phyloP scores from a whole-genome alignment of 1,140 invertebrate species.

The Drosophila repleta region DNA sequence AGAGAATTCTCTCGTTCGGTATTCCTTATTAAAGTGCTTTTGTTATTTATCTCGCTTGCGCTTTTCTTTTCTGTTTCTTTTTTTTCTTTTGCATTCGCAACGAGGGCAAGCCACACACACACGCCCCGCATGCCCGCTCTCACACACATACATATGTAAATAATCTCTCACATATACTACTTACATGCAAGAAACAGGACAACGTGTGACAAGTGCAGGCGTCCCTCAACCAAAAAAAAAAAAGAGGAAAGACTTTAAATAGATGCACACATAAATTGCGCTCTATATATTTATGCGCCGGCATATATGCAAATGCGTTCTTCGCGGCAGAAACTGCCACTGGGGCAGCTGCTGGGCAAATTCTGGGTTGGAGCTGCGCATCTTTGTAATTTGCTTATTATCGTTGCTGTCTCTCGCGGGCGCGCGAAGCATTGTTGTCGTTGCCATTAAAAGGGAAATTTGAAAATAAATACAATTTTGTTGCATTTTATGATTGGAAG shows the following conservation, averaged over 20 bases:
- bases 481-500: constrained; percentile 29
- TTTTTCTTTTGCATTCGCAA: constrained; percentile 67
- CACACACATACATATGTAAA: constrained; percentile 45
- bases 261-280: constrained; percentile 75
- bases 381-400: constrained; percentile 69
- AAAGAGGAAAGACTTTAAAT: constrained; percentile 54
- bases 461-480: constrained; percentile 29
- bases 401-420: constrained; percentile 23
- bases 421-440: constrained; percentile 23
- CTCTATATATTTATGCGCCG: constrained; percentile 74
- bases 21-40: constrained; percentile 6
- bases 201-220: constrained; percentile 79
- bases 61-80: constrained; percentile 21
- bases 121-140: constrained; percentile 5
- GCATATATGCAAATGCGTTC: constrained; percentile 65
- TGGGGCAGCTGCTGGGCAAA: neutral
- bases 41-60: constrained; percentile 76
- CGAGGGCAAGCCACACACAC: constrained; percentile 66
- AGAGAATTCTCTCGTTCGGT: neutral
- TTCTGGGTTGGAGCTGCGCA: neutral
- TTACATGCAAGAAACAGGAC: constrained; percentile 37
- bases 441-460: constrained; percentile 30
- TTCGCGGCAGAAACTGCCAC: constrained; percentile 10
- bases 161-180: constrained; percentile 44
- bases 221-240: constrained; percentile 42